These are phyloP conservation scores for Atlantisia rogersi DNA, from an alignment of 2,113 vertebrate species.

Conservation along the genomic window DNA sequence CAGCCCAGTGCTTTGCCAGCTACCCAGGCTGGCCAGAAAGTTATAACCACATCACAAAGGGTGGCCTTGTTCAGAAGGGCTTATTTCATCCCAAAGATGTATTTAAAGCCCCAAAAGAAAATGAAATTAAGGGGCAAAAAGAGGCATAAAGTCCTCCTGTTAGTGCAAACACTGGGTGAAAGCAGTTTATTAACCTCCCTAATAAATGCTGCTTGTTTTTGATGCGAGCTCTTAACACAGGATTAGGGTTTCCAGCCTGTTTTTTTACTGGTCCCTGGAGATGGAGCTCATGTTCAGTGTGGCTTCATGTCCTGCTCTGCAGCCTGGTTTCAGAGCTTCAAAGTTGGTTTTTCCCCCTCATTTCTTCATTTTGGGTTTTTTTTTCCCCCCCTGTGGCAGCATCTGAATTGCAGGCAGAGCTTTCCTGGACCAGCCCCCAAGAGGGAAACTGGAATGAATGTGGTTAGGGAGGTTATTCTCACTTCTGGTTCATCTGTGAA, in stretches of 20 bases:
- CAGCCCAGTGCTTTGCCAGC: background rate
- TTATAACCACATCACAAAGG: background rate
- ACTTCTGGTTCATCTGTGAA: accelerated
- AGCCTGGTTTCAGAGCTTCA: background rate
- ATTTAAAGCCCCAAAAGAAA: background rate
- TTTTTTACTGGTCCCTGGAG: background rate
- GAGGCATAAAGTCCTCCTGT: background rate
- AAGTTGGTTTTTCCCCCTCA: background rate
- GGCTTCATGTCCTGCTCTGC: background rate
- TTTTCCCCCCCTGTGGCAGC: background rate
- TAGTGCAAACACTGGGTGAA: background rate
- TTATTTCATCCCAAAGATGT: background rate
- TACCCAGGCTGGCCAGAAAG: background rate
- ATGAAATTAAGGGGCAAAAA: background rate
- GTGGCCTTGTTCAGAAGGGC: background rate
- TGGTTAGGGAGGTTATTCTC: background rate
- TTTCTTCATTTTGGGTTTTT: background rate
- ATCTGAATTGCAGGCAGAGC: background rate
- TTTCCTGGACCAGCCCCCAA: background rate
- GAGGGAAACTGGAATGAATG: background rate
- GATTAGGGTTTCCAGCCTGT: background rate
- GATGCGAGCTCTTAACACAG: background rate
- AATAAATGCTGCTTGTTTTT: background rate
- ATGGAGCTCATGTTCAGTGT: background rate
- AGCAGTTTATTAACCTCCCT: background rate